Evolutionary conservation across 2,113 vertebrate genomes (phyloP).

Genomic region (Rhombomys opimus): DNA sequence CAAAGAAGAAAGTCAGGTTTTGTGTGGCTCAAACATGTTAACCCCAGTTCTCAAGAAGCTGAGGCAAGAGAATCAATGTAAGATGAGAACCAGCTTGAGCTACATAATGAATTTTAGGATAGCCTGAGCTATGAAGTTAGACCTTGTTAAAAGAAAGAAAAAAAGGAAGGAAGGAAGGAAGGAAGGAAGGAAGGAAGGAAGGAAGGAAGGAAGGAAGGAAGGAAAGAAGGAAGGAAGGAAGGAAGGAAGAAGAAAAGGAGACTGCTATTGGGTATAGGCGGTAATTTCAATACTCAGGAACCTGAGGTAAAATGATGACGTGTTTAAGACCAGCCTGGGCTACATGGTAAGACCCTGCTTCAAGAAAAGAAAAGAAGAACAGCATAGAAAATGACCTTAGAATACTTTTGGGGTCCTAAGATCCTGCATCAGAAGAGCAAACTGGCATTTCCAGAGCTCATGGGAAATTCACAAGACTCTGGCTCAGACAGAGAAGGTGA

Average conservation of each 20-base stretch:
- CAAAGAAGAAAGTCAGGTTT: not conserved
- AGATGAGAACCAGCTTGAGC: not conserved
- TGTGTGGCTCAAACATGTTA: not conserved
- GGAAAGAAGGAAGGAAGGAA: accelerated
- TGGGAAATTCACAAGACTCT: not conserved
- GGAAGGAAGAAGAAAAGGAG: no score
- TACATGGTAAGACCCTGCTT: not conserved
- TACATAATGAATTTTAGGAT: not conserved
- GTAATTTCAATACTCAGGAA: not conserved
- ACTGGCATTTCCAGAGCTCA: not conserved
- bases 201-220: no score
- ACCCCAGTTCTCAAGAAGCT: not conserved
- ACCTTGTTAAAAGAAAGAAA: not conserved
- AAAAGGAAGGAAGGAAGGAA: not conserved
- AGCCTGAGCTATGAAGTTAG: not conserved
- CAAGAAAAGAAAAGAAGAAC: not conserved
- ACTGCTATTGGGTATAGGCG: not conserved
- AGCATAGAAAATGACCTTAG: not conserved
- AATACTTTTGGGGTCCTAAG: not conserved
- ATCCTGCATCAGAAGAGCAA: not conserved
- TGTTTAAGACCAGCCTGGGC: not conserved
- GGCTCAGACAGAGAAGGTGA: not conserved
- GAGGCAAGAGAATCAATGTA: not conserved
- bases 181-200: no score
- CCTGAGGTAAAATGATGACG: not conserved